Conservation (phyloP, 2,888 invertebrate genomes). For the Prosapia bicincta region DNA sequence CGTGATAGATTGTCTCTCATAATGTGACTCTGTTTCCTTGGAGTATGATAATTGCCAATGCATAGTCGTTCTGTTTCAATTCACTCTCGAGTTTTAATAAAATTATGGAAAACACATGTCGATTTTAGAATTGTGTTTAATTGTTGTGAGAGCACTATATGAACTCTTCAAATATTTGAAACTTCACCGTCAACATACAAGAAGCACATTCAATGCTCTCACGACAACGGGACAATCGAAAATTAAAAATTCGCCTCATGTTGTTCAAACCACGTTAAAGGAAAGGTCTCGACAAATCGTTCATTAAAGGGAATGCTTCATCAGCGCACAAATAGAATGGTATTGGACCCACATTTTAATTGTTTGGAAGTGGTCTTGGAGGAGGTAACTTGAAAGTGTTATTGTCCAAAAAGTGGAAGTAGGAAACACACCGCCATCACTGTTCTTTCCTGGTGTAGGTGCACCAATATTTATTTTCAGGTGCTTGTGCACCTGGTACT, state of each 20-base stretch:
- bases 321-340: background rate
- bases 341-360: background rate
- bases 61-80: background rate
- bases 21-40: background rate
- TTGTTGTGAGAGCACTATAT: background rate
- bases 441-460: background rate
- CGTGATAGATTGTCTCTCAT: background rate
- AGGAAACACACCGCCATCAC: background rate
- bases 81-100: too few relatives aligned
- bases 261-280: background rate
- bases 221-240: background rate
- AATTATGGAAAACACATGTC: background rate
- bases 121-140: conserved; percentile 3
- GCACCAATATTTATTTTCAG: too few relatives aligned
- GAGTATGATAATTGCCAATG: background rate
- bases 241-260: background rate
- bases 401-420: too few relatives aligned
- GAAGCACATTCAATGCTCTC: background rate
- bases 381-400: background rate
- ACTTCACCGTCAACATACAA: background rate
- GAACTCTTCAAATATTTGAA: background rate
- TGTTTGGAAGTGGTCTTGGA: background rate
- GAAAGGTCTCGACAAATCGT: background rate
- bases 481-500: too few relatives aligned
- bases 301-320: background rate